These are phyloP conservation scores for Aphrocallistes beatrix DNA, from an alignment of 37 sponge, comb jelly and placozoan species.

Conservation along the genomic window DNA sequence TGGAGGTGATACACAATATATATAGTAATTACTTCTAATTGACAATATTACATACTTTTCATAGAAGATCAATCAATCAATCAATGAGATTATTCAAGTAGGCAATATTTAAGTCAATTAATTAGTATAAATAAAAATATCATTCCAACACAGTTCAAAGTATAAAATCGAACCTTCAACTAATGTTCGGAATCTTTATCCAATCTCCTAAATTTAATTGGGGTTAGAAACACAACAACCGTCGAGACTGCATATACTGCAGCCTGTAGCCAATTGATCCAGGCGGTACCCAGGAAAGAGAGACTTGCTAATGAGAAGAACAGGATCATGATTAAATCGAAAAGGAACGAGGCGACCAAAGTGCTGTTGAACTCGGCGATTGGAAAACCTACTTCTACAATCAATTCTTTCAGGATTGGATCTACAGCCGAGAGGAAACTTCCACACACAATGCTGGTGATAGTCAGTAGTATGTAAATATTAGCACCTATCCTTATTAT, in stretches of 20 bases:
- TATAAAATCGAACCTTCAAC: not conserved
- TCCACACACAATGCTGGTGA: not conserved
- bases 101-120: no score
- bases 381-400: not conserved
- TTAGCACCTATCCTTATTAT: not conserved
- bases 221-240: not conserved
- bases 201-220: not conserved
- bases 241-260: not conserved
- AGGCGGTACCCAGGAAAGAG: not conserved
- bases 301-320: not conserved
- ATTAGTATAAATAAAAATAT: not conserved
- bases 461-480: not conserved
- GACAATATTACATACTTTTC: no score
- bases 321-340: not conserved
- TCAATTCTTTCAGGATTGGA: not conserved
- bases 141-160: not conserved
- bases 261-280: constrained; percentile 1
- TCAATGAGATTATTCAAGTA: no score
- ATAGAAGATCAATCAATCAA: no score
- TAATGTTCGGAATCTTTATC: not conserved
- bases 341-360: not conserved
- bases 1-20: no score
- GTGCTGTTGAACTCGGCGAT: constrained; percentile 1
- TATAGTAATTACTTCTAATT: no score
- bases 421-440: not conserved